These are phyloP conservation scores for Adineta ricciae DNA, from an alignment of 2,888 invertebrate species.

Conservation along the genomic window DNA sequence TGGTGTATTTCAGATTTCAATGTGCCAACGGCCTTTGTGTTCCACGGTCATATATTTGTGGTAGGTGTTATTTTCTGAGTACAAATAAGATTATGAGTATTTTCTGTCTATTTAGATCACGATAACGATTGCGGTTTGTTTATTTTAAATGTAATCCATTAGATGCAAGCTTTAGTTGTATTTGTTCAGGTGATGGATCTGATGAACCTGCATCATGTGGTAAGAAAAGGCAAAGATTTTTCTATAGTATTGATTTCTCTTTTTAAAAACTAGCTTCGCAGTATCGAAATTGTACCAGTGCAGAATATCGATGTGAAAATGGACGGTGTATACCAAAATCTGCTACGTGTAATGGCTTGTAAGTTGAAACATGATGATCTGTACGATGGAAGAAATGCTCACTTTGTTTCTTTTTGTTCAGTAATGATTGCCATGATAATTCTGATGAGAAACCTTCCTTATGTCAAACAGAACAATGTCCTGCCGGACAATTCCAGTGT, in stretches of 20 bases:
- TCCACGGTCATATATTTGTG: constrained; percentile 34
- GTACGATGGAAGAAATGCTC: no score
- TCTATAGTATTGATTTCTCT: background rate
- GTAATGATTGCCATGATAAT: constrained; percentile 32
- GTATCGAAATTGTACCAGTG: constrained; percentile 43
- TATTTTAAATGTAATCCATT: background rate
- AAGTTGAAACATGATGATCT: background rate
- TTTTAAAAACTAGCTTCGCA: background rate
- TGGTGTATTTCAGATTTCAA: constrained; percentile 41
- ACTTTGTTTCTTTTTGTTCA: background rate
- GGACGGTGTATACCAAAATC: constrained; percentile 42
- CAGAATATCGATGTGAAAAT: constrained; percentile 42
- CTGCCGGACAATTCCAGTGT: constrained; percentile 42
- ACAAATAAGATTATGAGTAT: no score
- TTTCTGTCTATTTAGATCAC: constrained; percentile 23
- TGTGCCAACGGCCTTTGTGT: constrained; percentile 46
- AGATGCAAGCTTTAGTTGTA: background rate
- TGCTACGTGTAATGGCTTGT: constrained; percentile 55
- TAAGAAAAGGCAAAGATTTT: background rate
- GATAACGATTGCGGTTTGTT: constrained; percentile 28
- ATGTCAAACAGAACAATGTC: constrained; percentile 25
- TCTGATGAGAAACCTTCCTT: constrained; percentile 25
- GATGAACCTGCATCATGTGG: background rate
- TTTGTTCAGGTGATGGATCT: background rate
- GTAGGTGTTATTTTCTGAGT: background rate